A percentile compares a stretch with the other conserved stretches of the same genome.
These are phyloP conservation scores for Corvus moneduloides DNA, from an alignment of 2,113 vertebrate species.

Conservation along the genomic window DNA sequence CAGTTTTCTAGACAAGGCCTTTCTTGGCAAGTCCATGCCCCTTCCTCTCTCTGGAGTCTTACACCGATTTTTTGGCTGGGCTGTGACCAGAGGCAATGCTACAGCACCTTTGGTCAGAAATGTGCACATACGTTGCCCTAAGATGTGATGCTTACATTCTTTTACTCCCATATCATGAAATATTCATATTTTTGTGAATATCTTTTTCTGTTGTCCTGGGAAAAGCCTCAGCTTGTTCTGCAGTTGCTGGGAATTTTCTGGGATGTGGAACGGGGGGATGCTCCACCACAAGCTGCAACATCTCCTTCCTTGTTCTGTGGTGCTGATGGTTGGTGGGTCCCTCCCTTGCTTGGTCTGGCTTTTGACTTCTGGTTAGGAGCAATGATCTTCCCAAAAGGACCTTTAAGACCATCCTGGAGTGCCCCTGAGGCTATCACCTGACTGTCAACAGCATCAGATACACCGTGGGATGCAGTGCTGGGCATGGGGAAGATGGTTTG, in stretches of 20 bases:
- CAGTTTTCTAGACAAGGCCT: neutral
- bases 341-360: neutral
- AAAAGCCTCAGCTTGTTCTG: neutral
- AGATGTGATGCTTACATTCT: neutral
- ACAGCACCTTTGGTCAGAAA: neutral
- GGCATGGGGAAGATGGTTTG: fast-evolving
- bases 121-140: neutral
- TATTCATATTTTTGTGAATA: neutral
- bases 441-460: neutral
- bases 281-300: neutral
- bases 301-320: neutral
- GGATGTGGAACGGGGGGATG: neutral
- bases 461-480: fast-evolving
- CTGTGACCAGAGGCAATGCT: neutral
- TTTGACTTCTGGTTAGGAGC: neutral
- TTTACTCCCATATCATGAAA: neutral
- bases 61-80: neutral
- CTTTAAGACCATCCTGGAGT: neutral
- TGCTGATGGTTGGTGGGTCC: neutral
- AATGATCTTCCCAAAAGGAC: neutral
- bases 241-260: neutral
- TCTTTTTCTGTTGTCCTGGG: neutral
- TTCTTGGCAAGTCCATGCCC: neutral
- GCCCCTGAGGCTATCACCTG: fast-evolving
- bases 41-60: neutral